These are phyloP conservation scores for Hiodon tergisus DNA, from an alignment of 2,113 vertebrate genomes.

Conservation along the genomic window DNA sequence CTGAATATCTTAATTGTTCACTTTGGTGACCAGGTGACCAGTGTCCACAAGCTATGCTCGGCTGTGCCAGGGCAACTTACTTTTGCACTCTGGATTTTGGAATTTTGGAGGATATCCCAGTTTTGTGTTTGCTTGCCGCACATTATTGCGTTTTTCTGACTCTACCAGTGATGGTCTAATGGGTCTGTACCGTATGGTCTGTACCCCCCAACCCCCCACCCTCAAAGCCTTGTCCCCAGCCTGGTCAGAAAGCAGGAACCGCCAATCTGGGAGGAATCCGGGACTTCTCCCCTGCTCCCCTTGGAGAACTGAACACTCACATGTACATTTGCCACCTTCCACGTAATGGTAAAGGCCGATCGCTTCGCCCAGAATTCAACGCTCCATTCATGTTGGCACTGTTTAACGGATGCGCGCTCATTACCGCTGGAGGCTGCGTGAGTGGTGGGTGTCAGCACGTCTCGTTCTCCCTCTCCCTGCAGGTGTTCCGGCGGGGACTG, in stretches of 20 bases:
- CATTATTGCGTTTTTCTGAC: constrained; percentile 84
- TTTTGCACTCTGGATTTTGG: neutral
- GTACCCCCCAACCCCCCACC: constrained; percentile 53
- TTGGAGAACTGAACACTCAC: constrained; percentile 80
- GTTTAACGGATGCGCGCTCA: constrained; percentile 48
- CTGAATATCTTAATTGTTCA: no score
- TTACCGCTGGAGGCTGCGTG: no score
- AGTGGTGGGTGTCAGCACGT: neutral
- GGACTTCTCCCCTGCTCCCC: constrained; percentile 63
- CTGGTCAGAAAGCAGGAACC: constrained; percentile 80
- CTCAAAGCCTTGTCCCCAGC: constrained; percentile 69
- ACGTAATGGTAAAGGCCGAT: constrained; percentile 84
- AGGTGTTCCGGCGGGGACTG: constrained; percentile 94
- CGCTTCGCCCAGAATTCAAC: constrained; percentile 68
- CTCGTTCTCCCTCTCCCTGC: constrained; percentile 38
- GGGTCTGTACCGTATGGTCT: constrained; percentile 86
- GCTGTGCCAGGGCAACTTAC: no score
- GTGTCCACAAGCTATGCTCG: no score
- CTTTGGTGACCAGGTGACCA: no score
- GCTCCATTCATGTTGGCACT: constrained; percentile 46
- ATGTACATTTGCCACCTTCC: constrained; percentile 84
- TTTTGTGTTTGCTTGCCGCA: constrained; percentile 69
- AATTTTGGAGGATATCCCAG: constrained; percentile 64
- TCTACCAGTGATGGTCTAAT: constrained; percentile 82
- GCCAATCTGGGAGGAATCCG: constrained; percentile 80